Evolutionary conservation across 1,140 invertebrate species (phyloP).

Genomic region (Bombus vancouverensis): DNA sequence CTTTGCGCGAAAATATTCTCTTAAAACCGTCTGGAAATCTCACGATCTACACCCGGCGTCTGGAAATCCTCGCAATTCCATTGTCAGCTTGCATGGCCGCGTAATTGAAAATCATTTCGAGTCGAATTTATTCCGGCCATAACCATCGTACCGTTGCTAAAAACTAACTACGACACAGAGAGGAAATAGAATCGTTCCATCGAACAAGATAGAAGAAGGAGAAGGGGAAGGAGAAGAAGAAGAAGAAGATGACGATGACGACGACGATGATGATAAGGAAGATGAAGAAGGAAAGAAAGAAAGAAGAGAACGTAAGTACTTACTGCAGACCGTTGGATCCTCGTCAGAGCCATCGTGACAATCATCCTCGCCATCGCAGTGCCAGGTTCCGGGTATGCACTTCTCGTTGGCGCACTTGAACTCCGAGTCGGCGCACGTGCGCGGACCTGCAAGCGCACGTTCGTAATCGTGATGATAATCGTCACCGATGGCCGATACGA

Average conservation of each 20-base stretch:
- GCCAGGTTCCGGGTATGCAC: conserved; percentile 91
- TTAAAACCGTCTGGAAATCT: not conserved
- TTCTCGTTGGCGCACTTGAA: conserved; percentile 89
- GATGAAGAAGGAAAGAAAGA: not conserved
- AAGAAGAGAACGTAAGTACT: conserved; percentile 75
- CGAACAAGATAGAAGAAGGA: not conserved
- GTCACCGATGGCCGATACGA: conserved; percentile 3
- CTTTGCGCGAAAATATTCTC: not conserved
- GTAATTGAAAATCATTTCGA: conserved; percentile 8
- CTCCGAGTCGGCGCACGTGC: conserved; percentile 86
- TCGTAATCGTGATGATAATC: conserved; percentile 40
- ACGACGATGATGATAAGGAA: not conserved
- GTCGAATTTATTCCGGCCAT: not conserved
- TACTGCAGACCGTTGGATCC: conserved; percentile 86
- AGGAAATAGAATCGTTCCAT: not conserved
- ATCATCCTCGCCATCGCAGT: conserved; percentile 90
- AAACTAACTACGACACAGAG: not conserved
- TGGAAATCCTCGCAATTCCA: not conserved
- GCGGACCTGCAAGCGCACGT: conserved; percentile 82
- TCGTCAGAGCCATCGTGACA: conserved; percentile 91
- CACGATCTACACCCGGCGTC: not conserved
- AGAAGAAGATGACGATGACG: not conserved
- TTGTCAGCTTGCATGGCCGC: not conserved
- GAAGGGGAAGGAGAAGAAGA: not conserved
- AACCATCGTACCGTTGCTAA: not conserved